Evolutionary conservation across 2,888 invertebrate genomes (phyloP).

Genomic region (Lycophotia porphyrea): DNA sequence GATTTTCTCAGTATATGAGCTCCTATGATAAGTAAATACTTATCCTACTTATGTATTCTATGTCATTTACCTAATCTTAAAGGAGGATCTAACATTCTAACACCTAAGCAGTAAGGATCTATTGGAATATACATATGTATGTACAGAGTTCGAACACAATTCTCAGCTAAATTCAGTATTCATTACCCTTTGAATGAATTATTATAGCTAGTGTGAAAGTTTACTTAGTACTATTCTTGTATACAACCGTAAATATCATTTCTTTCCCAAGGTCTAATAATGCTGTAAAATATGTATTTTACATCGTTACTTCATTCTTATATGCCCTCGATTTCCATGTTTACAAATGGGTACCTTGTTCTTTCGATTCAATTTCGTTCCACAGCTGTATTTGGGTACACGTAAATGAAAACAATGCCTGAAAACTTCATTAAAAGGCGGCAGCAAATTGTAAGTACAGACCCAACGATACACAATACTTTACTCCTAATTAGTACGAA

Average conservation of each 20-base stretch:
- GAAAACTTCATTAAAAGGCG: conserved; percentile 43
- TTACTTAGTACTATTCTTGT: not conserved
- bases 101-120: not conserved
- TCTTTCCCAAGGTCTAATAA: conserved; percentile 1
- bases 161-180: not conserved
- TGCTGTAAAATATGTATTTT: conserved; percentile 18
- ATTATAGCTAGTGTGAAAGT: not conserved
- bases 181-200: not conserved
- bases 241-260: not conserved
- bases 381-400: conserved; percentile 41
- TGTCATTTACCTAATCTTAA: conserved; percentile 30
- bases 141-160: not conserved
- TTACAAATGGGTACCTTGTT: conserved; percentile 34
- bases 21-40: conserved; percentile 33
- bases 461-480: conserved; percentile 10
- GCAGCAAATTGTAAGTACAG: conserved; percentile 7
- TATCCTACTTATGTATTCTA: conserved; percentile 18
- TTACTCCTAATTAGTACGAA: conserved; percentile 16
- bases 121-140: not conserved
- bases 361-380: conserved; percentile 52
- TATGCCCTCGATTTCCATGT: conserved; percentile 35
- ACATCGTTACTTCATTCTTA: conserved; percentile 22
- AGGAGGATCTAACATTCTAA: conserved; percentile 12
- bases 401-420: conserved; percentile 48
- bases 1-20: conserved; percentile 31